Conservation (phyloP, 2,113 vertebrate species). For the Anseranas semipalmata region DNA sequence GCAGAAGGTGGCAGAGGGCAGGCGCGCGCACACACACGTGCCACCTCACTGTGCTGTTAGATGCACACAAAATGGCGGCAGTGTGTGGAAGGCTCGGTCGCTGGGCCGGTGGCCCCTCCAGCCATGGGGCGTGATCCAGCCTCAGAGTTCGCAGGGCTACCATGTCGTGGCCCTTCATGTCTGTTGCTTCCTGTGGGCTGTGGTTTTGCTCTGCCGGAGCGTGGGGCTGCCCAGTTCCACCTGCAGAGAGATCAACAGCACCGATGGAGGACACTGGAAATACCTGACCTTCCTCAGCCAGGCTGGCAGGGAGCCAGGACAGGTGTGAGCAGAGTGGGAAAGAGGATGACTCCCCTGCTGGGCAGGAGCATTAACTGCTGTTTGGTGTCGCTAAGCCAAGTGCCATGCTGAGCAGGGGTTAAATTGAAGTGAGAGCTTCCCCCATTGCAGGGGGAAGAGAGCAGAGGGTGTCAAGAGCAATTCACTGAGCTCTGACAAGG, state of each 20-base stretch:
- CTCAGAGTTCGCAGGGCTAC: too few relatives aligned
- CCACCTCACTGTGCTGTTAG: neutral
- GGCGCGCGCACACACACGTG: neutral
- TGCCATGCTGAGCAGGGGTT: neutral
- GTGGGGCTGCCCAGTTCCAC: neutral
- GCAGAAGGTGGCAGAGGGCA: neutral
- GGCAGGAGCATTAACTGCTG: neutral
- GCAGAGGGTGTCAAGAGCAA: neutral
- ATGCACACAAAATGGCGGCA: neutral
- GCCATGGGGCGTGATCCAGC: neutral
- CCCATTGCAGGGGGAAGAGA: neutral
- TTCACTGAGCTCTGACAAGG: neutral
- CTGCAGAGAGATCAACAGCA: constrained; percentile 6
- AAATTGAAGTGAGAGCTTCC: neutral
- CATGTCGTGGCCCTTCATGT: neutral
- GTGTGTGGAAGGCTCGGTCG: neutral
- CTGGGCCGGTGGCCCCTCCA: neutral
- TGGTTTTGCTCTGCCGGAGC: constrained; percentile 54
- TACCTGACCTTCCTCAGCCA: constrained; percentile 77
- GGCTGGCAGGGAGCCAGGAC: neutral
- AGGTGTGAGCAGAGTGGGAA: neutral
- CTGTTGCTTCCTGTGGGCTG: constrained; percentile 51
- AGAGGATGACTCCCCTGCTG: too few relatives aligned
- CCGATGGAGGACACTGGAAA: constrained; percentile 75
- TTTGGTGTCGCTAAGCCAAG: neutral